Percentiles rank a stretch among this genome's conserved stretches.
Evolutionary conservation across 2,113 vertebrate genomes (phyloP).

Genomic region (human): GRCh38 chr13:50869001-50869500

Average conservation of each 20-base stretch:
- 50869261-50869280: neutral
- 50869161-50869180: neutral
- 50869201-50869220: neutral
- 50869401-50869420: neutral
- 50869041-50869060: neutral
- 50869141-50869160: neutral
- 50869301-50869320: neutral
- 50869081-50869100: neutral
- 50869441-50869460: neutral
- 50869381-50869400: neutral
- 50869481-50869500: neutral
- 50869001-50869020: neutral
- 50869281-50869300: neutral
- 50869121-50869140: neutral
- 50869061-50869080: neutral
- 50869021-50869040: neutral
- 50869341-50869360: neutral
- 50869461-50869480: neutral
- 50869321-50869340: neutral
- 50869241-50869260: neutral
- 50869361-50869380: neutral
- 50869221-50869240: neutral
- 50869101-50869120: neutral
- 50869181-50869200: neutral
- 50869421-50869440: conserved; percentile 15